phyloP scores from a whole-genome alignment of 2,797 vertebrate species.

The Forpus xanthops region DNA sequence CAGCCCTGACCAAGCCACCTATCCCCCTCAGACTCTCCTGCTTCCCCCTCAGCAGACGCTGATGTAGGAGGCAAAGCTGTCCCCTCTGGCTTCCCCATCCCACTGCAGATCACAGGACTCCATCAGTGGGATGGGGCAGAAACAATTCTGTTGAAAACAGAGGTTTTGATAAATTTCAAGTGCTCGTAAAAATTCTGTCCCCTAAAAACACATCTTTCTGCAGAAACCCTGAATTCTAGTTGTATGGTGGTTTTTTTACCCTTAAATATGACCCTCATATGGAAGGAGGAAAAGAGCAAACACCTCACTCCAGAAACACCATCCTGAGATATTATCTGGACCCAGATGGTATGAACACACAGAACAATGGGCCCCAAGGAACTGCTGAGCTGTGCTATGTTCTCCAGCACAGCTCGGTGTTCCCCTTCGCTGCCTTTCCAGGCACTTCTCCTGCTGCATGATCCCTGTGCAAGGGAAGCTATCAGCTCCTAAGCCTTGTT shows the following conservation, averaged over 20 bases:
- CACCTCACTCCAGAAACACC: not conserved
- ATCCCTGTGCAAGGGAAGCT: not conserved
- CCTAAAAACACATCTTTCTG: accelerated
- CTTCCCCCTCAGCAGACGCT: not conserved
- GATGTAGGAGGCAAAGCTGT: not conserved
- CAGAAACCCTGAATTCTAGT: not conserved
- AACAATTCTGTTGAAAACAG: not conserved
- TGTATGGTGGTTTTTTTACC: accelerated
- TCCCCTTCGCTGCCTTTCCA: accelerated
- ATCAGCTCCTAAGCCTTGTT: not conserved
- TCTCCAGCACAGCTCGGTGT: not conserved
- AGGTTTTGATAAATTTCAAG: not conserved
- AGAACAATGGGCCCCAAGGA: not conserved
- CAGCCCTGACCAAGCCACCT: not conserved
- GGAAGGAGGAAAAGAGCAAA: not conserved
- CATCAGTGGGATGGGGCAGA: not conserved
- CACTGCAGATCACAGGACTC: not conserved
- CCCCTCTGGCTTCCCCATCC: not conserved
- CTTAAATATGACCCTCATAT: not conserved
- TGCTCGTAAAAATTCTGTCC: not conserved
- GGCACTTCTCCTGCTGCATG: not conserved
- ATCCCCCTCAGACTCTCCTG: accelerated
- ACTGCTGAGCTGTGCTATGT: accelerated
- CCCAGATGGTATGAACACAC: accelerated
- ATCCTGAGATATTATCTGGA: not conserved